Percentiles rank a stretch among this genome's conserved stretches.
These are phyloP conservation scores for Leucozona laternaria DNA, from an alignment of 2,888 invertebrate species.

Conservation along the genomic window DNA sequence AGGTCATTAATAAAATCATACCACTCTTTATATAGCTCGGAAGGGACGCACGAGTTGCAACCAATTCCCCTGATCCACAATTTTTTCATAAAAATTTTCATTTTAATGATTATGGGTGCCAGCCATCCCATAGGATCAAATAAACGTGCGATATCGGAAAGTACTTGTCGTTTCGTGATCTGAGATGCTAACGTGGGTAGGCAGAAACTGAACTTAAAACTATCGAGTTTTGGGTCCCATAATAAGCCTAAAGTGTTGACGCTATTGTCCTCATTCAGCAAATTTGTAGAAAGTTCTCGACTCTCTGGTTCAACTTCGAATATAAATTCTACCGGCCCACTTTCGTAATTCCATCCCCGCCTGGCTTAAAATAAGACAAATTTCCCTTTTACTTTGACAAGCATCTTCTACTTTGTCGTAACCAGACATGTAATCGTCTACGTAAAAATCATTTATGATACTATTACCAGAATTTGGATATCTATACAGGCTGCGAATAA, in stretches of 20 bases:
- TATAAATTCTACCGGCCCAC: not conserved
- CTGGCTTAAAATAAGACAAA: too few relatives aligned
- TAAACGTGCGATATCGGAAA: too few relatives aligned
- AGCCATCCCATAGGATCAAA: too few relatives aligned
- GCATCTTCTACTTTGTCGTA: too few relatives aligned
- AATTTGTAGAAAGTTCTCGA: not conserved
- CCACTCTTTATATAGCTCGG: not conserved
- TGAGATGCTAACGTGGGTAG: too few relatives aligned
- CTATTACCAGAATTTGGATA: not conserved
- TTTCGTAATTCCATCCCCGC: too few relatives aligned
- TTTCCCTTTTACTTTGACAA: too few relatives aligned
- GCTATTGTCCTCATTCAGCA: not conserved
- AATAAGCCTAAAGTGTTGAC: too few relatives aligned
- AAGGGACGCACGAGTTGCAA: not conserved
- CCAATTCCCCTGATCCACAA: slow-evolving; percentile 32
- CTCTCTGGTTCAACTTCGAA: not conserved
- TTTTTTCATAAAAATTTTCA: slow-evolving; percentile 36
- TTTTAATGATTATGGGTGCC: slow-evolving; percentile 20
- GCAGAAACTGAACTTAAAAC: too few relatives aligned
- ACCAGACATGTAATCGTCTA: slow-evolving; percentile 23
- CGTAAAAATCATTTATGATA: slow-evolving; percentile 47
- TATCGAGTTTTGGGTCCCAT: too few relatives aligned
- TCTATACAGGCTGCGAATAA: not conserved
- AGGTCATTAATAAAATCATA: not conserved
- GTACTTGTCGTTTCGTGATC: too few relatives aligned